phyloP scores from a whole-genome alignment of 2,888 invertebrate species.

The Aspidiotus rigidus region DNA sequence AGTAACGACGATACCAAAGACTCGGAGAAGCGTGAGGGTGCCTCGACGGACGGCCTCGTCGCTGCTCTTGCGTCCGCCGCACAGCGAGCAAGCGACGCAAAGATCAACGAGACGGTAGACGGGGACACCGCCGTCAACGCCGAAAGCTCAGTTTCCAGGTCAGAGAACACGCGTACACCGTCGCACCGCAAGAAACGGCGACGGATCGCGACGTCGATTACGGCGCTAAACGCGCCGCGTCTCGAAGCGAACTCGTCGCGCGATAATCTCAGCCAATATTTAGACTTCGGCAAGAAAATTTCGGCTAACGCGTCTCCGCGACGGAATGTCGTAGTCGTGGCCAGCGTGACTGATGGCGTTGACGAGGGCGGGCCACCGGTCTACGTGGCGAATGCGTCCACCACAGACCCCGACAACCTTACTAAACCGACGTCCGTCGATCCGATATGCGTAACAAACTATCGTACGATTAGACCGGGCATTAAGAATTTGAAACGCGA shows the following conservation, averaged over 20 bases:
- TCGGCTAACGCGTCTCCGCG: not conserved
- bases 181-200: conserved; percentile 25
- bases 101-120: not conserved
- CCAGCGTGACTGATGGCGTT: not conserved
- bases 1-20: conserved; percentile 7
- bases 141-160: not conserved
- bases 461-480: not conserved
- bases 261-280: not conserved
- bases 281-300: conserved; percentile 6
- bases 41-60: no score
- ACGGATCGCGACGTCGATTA: conserved; percentile 10
- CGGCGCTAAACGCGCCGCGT: conserved; percentile 6
- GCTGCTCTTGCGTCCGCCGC: no score
- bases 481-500: not conserved
- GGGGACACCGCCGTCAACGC: not conserved
- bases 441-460: no score
- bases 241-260: not conserved
- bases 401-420: no score
- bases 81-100: not conserved
- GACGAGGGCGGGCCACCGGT: no score
- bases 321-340: not conserved
- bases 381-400: no score
- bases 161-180: not conserved
- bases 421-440: no score
- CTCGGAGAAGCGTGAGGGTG: not conserved